Evolutionary conservation across 1,140 invertebrate genomes (phyloP), one percentile per base, ranked within the genome.

Genomic region (Nebria ingens): DNA sequence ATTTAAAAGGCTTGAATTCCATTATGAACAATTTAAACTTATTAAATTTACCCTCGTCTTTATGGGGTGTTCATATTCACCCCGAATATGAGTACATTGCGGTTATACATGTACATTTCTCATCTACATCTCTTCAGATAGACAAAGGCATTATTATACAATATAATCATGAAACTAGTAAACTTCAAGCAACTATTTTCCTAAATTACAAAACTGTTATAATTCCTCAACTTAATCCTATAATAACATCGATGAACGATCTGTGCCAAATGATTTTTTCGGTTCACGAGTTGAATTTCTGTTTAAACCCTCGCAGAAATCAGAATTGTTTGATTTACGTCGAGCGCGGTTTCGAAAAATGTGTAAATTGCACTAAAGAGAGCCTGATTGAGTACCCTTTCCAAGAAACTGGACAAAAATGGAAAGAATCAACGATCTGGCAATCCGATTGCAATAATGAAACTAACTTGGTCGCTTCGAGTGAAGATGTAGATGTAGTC

Each of bases 21-120:
- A 45, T 45, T 45, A 11, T 45, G 17, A 45, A 45, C 15, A 45
- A 45, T 45, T 17, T 45, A 45, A 45, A 45, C 17, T 17, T 45
- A 17, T 12, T 45, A 12, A 45, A 17, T 45, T 45, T 45, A 45
- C 40, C 40, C 9, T 45, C 40, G 17, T 11, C 6, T 45, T 45
- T 45, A 45, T 45, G 40, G 40, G 40, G 40, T 12, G 17, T 45
- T 45, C 40, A 45, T 45, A 45, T 45, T 17, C 9, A 45, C 17
- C 40, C 40, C 4, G 17, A 45, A 17, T 45, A 17, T 45, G 40
- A 45, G 17, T 45, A 45, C 15, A 17, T 45, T 17, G 40, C 40
- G 3, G 17, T 45, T 11, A 4, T 45, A 17, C 40, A 45, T 17
- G 40, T 45, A 12, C 4, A 17, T 45, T 45, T 45, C 17, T 4